Base-by-base conservation (phyloP, 1,140 invertebrate genomes). In the Drosophila dunni region DNA sequence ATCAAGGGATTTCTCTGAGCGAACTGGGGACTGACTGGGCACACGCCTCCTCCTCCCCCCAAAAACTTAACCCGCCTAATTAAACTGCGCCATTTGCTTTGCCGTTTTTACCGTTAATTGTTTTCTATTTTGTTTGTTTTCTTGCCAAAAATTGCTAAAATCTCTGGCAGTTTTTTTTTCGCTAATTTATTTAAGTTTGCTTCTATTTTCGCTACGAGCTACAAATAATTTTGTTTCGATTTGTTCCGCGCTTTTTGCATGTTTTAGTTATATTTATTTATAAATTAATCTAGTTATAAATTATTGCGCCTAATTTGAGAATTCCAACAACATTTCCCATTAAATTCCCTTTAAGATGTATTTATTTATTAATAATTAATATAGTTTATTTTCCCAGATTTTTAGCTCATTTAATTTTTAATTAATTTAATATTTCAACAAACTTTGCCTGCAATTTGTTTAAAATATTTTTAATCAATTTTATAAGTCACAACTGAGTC, bases 1-100 rank as follows among this genome's bases (percentile, higher is more conserved):
- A 93, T 93, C 64, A 93, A 93, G 88, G 92, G 93, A 65, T 93
- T 93, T 78, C 80, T 92, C 48, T 92, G 38, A 81, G 60, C 61
- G 66, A 70, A 3, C 45, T 24, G 51, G 17, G 45, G 11, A 58
- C 53, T 50, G 46, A 58, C 44, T 20, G 17, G 17, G 17, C 17
- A 20, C 46, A 17, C 48, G 45, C 17, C 17, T 20, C 17, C 17
- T 2, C 17, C 17, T 2, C 17, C 17, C 17, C 17, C 17, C 1
- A 20, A 20, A 63, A 17, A 29, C 29, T 9, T 48, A 79, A 71
- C 62, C 71, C 51, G 75, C 75, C 75, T 69, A 83, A 88, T 89
- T 88, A 78, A 78, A 54, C 61, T 36, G 69, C 80, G 79, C 77
- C 84, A 88, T 88, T 88, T 78, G 83, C 83, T 71, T 65, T 61